These are phyloP conservation scores for Cervus canadensis DNA, from an alignment of 2,113 vertebrate genomes.

Conservation along the genomic window DNA sequence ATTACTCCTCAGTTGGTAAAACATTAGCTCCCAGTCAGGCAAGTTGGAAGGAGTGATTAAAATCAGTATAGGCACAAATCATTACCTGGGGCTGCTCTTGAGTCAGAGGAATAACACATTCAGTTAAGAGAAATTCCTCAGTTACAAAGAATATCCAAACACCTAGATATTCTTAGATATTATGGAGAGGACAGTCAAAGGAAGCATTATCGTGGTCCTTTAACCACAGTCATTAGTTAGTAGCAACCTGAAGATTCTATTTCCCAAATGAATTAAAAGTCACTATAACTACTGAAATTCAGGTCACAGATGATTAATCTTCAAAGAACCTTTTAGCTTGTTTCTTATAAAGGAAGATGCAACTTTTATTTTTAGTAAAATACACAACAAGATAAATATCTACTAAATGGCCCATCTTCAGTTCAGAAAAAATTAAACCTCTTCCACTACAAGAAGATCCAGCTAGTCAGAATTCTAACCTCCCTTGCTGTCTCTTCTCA, in stretches of 20 bases:
- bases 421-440: neutral
- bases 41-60: neutral
- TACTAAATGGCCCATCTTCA: neutral
- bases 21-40: neutral
- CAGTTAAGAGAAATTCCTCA: neutral
- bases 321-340: neutral
- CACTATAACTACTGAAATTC: neutral
- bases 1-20: slow-evolving; percentile 25
- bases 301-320: neutral
- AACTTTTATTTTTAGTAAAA: slow-evolving; percentile 20
- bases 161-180: neutral
- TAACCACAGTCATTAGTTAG: neutral
- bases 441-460: neutral
- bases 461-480: neutral
- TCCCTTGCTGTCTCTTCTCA: neutral
- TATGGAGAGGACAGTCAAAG: neutral
- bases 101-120: neutral
- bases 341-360: neutral
- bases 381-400: neutral
- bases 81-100: neutral
- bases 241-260: neutral
- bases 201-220: neutral
- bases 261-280: neutral
- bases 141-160: neutral
- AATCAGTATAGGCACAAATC: neutral